Conservation (phyloP, 1,140 invertebrate species). For the Cherax quadricarinatus region DNA sequence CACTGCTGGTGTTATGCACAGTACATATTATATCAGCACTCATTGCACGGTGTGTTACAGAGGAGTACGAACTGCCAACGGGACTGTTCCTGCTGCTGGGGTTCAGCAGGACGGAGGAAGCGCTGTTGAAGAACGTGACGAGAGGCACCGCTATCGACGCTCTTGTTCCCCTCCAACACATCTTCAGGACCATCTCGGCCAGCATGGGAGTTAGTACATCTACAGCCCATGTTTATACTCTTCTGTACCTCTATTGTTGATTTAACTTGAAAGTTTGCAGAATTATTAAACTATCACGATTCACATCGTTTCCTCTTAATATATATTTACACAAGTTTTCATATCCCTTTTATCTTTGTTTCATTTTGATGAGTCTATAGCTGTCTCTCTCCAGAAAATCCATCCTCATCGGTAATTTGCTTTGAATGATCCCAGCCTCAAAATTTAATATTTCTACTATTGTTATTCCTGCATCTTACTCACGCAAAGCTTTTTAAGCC, state of each 20-base stretch:
- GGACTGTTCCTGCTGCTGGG: slow-evolving; percentile 59
- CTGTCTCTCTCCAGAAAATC: no score
- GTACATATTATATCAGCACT: no score
- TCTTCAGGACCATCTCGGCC: slow-evolving; percentile 30
- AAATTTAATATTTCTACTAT: no score
- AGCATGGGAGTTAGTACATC: slow-evolving; percentile 37
- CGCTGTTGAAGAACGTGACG: slow-evolving; percentile 49
- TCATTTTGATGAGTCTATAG: no score
- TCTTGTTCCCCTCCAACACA: slow-evolving; percentile 3
- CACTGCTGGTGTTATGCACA: no score
- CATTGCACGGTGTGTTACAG: neutral
- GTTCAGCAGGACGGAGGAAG: slow-evolving; percentile 53
- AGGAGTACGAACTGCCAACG: slow-evolving; percentile 41
- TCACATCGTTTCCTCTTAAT: neutral
- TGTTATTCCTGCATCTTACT: no score
- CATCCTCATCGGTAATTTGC: no score
- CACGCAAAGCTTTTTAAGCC: no score
- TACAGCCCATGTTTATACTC: neutral
- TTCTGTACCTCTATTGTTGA: neutral
- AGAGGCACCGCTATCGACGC: slow-evolving; percentile 22
- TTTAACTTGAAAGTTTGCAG: neutral
- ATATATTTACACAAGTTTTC: neutral
- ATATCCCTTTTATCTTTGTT: neutral
- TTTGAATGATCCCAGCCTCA: no score
- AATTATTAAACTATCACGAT: neutral